phyloP scores from a whole-genome alignment of 1,140 invertebrate species.

The Drosophila ficusphila region DNA sequence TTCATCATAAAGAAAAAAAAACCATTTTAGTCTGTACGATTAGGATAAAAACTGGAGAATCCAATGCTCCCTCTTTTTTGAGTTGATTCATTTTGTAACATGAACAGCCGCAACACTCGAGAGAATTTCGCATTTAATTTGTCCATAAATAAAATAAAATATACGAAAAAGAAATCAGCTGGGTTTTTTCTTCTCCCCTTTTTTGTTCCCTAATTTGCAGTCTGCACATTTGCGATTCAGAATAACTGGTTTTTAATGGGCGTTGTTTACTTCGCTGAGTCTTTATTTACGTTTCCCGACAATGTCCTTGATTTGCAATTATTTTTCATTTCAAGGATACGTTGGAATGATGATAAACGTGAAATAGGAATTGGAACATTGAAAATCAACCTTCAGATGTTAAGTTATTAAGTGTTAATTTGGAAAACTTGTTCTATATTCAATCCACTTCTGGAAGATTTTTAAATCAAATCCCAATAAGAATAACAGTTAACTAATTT shows the following conservation, averaged over 20 bases:
- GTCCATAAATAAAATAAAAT: constrained; percentile 44
- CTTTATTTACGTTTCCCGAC: constrained; percentile 3
- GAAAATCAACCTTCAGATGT: too few relatives aligned
- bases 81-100: constrained; percentile 48
- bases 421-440: too few relatives aligned
- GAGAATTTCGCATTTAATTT: constrained; percentile 57
- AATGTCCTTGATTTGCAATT: background rate
- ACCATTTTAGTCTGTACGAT: constrained; percentile 30
- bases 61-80: constrained; percentile 19
- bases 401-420: too few relatives aligned
- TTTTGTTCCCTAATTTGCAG: background rate
- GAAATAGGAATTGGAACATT: too few relatives aligned
- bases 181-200: constrained; percentile 2
- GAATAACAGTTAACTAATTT: background rate
- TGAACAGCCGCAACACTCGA: constrained; percentile 43
- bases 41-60: constrained; percentile 43
- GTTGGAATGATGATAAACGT: too few relatives aligned
- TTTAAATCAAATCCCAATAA: background rate
- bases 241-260: constrained; percentile 7
- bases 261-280: background rate
- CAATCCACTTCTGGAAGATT: too few relatives aligned
- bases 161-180: background rate
- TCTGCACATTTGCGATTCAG: constrained; percentile 1
- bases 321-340: too few relatives aligned
- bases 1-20: constrained; percentile 29